A percentile compares a stretch with the other conserved stretches of the same genome.
phyloP scores from a whole-genome alignment of 2,797 vertebrate genomes.

The Coccyzus lansbergi region DNA sequence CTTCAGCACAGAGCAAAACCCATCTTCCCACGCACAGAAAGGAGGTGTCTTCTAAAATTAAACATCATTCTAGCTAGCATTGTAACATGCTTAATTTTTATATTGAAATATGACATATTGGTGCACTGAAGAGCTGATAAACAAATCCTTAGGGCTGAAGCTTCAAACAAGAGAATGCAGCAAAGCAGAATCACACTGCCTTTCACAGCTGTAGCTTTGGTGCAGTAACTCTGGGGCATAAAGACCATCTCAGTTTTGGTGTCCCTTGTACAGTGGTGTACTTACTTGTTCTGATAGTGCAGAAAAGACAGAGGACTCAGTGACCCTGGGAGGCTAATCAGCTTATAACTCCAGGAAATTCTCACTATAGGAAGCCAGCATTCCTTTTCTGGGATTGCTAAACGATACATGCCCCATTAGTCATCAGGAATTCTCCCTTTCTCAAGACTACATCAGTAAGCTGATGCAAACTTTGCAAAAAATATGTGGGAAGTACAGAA shows the following conservation, averaged over 20 bases:
- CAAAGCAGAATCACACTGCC: background rate
- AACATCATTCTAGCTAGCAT: background rate
- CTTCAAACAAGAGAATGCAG: background rate
- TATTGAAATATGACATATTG: background rate
- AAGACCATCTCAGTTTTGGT: background rate
- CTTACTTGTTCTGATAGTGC: background rate
- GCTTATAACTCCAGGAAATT: background rate
- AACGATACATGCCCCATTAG: background rate
- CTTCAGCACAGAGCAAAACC: background rate
- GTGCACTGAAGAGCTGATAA: constrained; percentile 26
- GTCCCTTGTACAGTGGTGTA: background rate
- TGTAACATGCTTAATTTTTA: background rate
- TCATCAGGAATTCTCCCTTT: background rate
- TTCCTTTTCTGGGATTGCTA: background rate
- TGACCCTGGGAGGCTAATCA: background rate
- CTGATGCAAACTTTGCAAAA: background rate
- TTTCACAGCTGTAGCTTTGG: background rate
- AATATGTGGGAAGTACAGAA: background rate
- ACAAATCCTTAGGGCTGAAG: background rate
- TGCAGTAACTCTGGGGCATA: background rate
- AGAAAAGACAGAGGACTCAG: background rate
- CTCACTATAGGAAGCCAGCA: background rate
- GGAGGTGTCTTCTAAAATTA: constrained; percentile 53
- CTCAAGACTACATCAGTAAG: background rate
- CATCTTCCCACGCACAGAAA: constrained; percentile 29